Percentiles rank a stretch among this genome's conserved stretches.
These are phyloP conservation scores for Serranus cabrilla DNA, from an alignment of 2,797 vertebrate species.

Conservation along the genomic window DNA sequence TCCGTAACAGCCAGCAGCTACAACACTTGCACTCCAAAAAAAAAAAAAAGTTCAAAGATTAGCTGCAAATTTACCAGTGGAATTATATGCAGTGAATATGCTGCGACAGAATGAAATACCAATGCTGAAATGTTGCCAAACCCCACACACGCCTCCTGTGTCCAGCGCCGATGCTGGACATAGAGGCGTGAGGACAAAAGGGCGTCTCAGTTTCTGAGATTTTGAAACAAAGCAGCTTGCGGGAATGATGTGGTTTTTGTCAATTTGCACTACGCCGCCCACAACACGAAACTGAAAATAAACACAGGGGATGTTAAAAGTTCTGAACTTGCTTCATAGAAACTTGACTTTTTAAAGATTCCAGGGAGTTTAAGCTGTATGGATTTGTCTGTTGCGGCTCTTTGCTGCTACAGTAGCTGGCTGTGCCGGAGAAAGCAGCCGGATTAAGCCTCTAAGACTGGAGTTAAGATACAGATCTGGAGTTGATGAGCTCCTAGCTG, in stretches of 20 bases:
- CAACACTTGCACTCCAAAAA: constrained; percentile 35
- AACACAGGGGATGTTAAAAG: constrained; percentile 10
- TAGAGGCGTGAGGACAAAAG: constrained; percentile 32
- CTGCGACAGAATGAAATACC: constrained; percentile 26
- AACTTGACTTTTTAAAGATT: constrained; percentile 47
- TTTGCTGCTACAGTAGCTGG: constrained; percentile 63
- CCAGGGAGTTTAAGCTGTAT: constrained; percentile 47
- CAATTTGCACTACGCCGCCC: neutral
- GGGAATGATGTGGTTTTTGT: neutral
- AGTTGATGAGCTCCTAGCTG: constrained; percentile 49
- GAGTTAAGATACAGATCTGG: constrained; percentile 69
- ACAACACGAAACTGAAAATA: constrained; percentile 4
- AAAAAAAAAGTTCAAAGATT: constrained; percentile 58
- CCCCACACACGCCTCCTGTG: neutral
- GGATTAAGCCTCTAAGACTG: constrained; percentile 64
- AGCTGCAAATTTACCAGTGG: constrained; percentile 34
- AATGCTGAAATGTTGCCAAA: constrained; percentile 12
- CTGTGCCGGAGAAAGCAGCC: constrained; percentile 42
- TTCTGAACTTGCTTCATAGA: constrained; percentile 21
- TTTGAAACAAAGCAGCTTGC: constrained; percentile 13
- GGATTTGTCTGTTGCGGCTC: constrained; percentile 61
- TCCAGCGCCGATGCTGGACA: constrained; percentile 8
- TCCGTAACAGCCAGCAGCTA: constrained; percentile 56
- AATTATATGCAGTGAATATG: constrained; percentile 22
- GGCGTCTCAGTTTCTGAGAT: constrained; percentile 17